phyloP scores from a whole-genome alignment of 2,113 vertebrate genomes.

The Pavo muticus region DNA sequence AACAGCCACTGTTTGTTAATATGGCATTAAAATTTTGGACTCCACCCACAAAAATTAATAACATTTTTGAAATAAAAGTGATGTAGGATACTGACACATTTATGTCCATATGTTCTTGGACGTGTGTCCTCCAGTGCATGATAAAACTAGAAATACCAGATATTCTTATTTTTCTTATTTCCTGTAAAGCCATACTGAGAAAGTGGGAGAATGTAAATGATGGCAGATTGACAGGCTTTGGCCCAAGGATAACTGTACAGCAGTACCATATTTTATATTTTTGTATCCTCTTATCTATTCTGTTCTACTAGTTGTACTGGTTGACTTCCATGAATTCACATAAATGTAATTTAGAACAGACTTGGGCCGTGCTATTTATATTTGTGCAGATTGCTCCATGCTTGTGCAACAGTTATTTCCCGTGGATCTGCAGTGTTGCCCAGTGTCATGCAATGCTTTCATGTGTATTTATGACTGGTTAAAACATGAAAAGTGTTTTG shows the following conservation, averaged over 20 bases:
- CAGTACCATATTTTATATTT: neutral
- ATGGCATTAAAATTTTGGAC: conserved; percentile 40
- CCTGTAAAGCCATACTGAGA: neutral
- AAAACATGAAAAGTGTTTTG: conserved; percentile 33
- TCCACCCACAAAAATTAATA: conserved; percentile 45
- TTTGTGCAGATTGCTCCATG: conserved; percentile 43
- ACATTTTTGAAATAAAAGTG: conserved; percentile 5
- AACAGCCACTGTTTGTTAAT: conserved; percentile 29
- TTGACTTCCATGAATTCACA: conserved; percentile 31
- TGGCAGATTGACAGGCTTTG: neutral
- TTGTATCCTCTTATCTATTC: neutral
- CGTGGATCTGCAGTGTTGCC: conserved; percentile 46
- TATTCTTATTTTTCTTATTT: conserved; percentile 21
- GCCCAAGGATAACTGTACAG: neutral
- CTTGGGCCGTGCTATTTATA: conserved; percentile 1
- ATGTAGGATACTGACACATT: conserved; percentile 47
- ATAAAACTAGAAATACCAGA: conserved; percentile 24
- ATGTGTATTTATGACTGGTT: conserved; percentile 40
- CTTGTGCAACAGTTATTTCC: conserved; percentile 47
- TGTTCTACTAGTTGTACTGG: neutral
- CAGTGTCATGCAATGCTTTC: conserved; percentile 29
- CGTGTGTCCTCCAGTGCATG: conserved; percentile 10
- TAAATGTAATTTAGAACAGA: conserved; percentile 46
- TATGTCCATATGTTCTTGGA: conserved; percentile 34
- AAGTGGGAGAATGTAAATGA: neutral